Evolutionary conservation across 2,888 invertebrate genomes (phyloP).

Genomic region (Ectobius pallidus): DNA sequence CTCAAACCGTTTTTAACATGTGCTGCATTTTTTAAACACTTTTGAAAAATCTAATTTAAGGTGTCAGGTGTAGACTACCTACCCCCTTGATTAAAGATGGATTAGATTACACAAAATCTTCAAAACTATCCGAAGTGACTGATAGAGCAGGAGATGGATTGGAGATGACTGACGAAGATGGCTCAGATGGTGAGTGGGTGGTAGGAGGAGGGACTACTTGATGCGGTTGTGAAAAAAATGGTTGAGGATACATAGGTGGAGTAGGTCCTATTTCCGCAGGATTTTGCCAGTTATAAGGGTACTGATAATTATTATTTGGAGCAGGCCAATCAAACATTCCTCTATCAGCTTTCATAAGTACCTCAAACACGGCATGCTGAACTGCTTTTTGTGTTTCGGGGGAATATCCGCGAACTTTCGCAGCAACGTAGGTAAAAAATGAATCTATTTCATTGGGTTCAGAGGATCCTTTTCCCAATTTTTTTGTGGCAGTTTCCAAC

Average conservation of each 20-base stretch:
- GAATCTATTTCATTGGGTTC: too few species aligned
- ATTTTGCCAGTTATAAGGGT: not conserved
- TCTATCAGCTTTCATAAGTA: slow-evolving; percentile 21
- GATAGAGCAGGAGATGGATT: slow-evolving; percentile 2
- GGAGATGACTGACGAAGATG: not conserved
- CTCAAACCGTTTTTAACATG: not conserved
- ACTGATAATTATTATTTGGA: not conserved
- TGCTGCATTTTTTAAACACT: not conserved
- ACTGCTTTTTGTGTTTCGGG: not conserved
- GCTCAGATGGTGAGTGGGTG: not conserved
- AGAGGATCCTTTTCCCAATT: too few species aligned
- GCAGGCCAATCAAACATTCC: slow-evolving; percentile 10
- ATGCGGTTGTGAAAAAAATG: not conserved
- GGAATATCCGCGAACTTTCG: slow-evolving; percentile 14
- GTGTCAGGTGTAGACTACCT: not conserved
- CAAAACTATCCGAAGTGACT: not conserved
- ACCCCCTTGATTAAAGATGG: not conserved
- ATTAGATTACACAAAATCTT: not conserved
- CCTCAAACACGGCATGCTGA: slow-evolving; percentile 15
- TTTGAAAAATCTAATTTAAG: not conserved
- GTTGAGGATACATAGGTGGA: not conserved
- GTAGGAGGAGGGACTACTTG: not conserved
- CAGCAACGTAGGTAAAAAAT: slow-evolving; percentile 22
- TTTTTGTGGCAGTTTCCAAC: too few species aligned
- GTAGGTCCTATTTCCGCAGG: not conserved